A percentile compares a stretch with the other conserved stretches of the same genome.
These are phyloP conservation scores for Octopus bimaculoides DNA, from an alignment of 1,140 invertebrate species.

Conservation along the genomic window DNA sequence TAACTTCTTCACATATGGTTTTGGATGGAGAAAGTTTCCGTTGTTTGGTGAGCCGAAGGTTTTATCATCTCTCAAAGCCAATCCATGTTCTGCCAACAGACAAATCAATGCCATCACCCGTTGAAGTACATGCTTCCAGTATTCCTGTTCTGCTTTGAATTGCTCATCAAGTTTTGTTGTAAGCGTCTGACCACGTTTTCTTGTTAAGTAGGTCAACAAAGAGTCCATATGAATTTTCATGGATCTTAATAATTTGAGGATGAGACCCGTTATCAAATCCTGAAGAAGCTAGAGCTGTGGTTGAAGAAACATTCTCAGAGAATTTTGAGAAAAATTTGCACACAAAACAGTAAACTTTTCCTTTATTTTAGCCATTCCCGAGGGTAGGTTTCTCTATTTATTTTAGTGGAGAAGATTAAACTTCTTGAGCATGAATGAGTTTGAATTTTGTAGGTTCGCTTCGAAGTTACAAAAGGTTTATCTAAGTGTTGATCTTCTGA, in stretches of 20 bases:
- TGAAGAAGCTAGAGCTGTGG: too few relatives aligned
- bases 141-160: not conserved
- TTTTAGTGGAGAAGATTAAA: not conserved
- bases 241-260: not conserved
- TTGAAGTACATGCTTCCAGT: not conserved
- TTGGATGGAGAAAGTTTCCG: not conserved
- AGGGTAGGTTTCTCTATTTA: not conserved
- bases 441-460: not conserved
- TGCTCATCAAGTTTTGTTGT: not conserved
- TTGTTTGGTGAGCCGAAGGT: not conserved
- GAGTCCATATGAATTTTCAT: not conserved
- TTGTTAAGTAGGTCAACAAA: not conserved
- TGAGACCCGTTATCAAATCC: not conserved
- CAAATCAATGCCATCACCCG: not conserved
- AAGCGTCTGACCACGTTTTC: not conserved
- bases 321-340: not conserved
- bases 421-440: not conserved
- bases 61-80: not conserved
- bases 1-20: too few relatives aligned
- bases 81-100: not conserved
- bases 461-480: not conserved
- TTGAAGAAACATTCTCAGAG: too few relatives aligned
- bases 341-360: not conserved
- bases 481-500: not conserved
- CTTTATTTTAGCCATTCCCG: not conserved